Percentiles rank a stretch among this genome's conserved stretches.
phyloP scores from a whole-genome alignment of 2,113 vertebrate species.

The Acrocephalus kingi region DNA sequence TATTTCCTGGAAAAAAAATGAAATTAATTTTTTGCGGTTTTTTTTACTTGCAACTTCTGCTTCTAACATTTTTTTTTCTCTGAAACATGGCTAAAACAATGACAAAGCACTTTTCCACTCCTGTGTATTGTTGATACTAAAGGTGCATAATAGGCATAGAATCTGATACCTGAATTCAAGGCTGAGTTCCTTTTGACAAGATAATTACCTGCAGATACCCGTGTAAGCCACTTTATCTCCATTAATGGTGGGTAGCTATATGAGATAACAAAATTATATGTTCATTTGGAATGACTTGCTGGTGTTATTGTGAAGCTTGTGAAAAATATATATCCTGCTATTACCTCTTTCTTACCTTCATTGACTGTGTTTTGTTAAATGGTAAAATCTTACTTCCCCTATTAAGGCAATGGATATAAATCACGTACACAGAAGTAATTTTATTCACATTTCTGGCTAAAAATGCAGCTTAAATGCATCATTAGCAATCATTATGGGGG shows the following conservation, averaged over 20 bases:
- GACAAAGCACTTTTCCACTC: background rate
- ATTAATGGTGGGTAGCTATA: background rate
- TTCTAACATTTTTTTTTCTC: background rate
- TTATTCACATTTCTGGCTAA: background rate
- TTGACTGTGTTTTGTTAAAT: background rate
- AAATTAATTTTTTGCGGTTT: background rate
- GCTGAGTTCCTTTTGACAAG: background rate
- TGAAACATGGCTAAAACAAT: background rate
- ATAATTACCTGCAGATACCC: background rate
- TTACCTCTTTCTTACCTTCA: background rate
- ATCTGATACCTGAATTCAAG: background rate
- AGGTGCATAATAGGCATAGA: background rate
- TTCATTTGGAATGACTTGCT: background rate
- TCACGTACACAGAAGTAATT: background rate
- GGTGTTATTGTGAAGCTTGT: background rate
- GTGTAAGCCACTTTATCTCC: background rate
- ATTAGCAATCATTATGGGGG: background rate
- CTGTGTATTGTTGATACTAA: background rate
- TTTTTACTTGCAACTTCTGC: background rate
- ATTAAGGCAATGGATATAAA: background rate
- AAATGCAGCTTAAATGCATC: background rate
- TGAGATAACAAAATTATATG: background rate
- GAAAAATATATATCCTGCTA: background rate
- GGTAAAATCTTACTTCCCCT: background rate
- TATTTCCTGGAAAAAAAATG: background rate